Conservation (phyloP, 2,888 invertebrate genomes). For the Cerastis leucographa region DNA sequence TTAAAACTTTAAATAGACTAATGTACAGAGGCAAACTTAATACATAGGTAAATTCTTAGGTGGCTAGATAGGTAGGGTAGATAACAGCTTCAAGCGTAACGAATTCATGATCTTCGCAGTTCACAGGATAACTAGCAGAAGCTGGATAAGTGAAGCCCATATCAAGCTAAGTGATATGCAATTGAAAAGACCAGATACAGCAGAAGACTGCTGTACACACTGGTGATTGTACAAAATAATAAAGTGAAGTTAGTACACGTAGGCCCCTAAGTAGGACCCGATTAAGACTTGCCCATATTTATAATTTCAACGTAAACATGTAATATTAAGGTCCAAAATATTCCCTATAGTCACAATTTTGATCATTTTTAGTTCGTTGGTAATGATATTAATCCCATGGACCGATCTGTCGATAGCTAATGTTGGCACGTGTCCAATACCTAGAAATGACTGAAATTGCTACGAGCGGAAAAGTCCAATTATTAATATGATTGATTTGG, state of each 20-base stretch:
- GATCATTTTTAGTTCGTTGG: slow-evolving; percentile 17
- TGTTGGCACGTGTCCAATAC: slow-evolving; percentile 38
- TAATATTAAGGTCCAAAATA: not conserved
- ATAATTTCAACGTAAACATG: not conserved
- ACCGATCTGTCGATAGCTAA: slow-evolving; percentile 14
- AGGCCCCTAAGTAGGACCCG: not conserved
- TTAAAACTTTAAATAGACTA: not conserved
- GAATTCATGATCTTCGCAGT: not conserved
- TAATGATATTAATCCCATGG: slow-evolving; percentile 22
- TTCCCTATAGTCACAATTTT: not conserved
- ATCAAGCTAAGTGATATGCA: not conserved
- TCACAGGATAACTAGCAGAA: not conserved
- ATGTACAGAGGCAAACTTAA: not conserved
- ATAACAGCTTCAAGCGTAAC: not conserved
- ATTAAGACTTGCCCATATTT: too few relatives aligned
- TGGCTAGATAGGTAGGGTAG: too few relatives aligned
- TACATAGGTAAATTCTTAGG: not conserved
- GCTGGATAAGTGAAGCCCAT: not conserved
- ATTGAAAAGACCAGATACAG: not conserved
- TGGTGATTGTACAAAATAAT: not conserved
- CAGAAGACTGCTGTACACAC: not conserved
- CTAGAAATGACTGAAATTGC: slow-evolving; percentile 14
- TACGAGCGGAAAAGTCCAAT: slow-evolving; percentile 22
- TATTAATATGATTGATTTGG: slow-evolving; percentile 24
- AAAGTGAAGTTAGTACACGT: not conserved